A percentile compares a stretch with the other conserved stretches of the same genome.
phyloP scores from a whole-genome alignment of 2,113 vertebrate species.

The Pollimyrus isidori region DNA sequence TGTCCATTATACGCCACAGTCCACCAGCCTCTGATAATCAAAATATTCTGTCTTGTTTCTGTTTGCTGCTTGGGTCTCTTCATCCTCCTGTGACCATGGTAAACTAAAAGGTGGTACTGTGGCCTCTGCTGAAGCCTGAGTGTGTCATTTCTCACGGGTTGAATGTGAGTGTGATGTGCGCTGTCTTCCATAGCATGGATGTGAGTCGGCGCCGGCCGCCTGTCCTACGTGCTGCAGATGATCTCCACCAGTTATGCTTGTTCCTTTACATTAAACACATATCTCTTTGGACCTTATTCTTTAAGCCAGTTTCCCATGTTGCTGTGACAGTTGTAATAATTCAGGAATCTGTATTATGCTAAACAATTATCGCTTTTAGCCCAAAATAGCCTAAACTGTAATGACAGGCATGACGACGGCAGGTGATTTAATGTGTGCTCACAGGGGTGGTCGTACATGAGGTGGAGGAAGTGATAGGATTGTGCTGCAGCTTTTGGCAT shows the following conservation, averaged over 20 bases:
- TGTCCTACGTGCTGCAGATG: background rate
- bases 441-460: background rate
- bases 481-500: background rate
- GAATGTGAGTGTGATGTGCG: background rate
- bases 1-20: background rate
- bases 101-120: background rate
- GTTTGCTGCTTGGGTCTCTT: conserved; percentile 38
- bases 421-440: background rate
- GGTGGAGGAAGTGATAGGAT: background rate
- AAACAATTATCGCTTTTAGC: background rate
- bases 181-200: background rate
- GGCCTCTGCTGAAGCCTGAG: background rate
- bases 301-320: background rate
- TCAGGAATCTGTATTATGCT: background rate
- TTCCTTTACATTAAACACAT: background rate
- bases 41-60: conserved; percentile 20
- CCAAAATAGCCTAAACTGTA: background rate
- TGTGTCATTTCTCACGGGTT: background rate
- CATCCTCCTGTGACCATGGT: background rate
- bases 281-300: background rate
- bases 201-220: background rate
- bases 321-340: background rate
- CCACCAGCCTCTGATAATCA: background rate
- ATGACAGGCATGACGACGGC: background rate
- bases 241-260: background rate